Conservation (phyloP, 2,888 invertebrate species). For the Lasioglossum calceatum region DNA sequence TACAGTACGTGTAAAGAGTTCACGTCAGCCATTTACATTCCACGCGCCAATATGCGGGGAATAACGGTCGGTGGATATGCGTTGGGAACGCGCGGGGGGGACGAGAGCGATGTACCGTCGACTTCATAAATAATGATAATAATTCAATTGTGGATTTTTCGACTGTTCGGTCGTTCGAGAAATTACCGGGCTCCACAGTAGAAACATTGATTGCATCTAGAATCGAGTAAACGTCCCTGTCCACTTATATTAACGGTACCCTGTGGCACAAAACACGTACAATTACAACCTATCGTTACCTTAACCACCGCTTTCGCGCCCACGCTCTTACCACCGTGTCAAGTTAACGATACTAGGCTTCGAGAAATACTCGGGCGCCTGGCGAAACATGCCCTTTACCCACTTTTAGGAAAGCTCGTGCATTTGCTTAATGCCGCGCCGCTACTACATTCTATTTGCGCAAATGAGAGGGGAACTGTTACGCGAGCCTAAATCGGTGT, state of each 20-base stretch:
- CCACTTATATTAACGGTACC: slow-evolving; percentile 73
- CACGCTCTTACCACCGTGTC: slow-evolving; percentile 63
- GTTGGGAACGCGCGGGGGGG: not conserved
- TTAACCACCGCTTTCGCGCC: slow-evolving; percentile 66
- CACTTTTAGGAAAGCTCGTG: not conserved
- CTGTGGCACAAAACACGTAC: slow-evolving; percentile 62
- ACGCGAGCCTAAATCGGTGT: not conserved
- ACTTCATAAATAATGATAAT: slow-evolving; percentile 66
- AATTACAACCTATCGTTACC: slow-evolving; percentile 69
- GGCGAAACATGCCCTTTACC: slow-evolving; percentile 5
- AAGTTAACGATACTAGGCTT: slow-evolving; percentile 26
- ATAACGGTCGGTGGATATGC: slow-evolving; percentile 47
- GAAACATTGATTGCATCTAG: slow-evolving; percentile 47
- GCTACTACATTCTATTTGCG: not conserved
- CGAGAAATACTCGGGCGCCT: not conserved
- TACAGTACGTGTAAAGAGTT: slow-evolving; percentile 40
- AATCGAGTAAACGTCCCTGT: slow-evolving; percentile 50
- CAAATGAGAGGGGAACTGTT: not conserved
- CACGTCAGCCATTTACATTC: slow-evolving; percentile 51
- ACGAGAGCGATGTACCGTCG: slow-evolving; percentile 12
- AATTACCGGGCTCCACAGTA: slow-evolving; percentile 55
- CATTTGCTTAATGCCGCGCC: not conserved
- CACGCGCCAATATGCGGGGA: slow-evolving; percentile 26
- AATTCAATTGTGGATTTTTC: slow-evolving; percentile 66
- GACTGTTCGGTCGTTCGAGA: slow-evolving; percentile 51